These are phyloP conservation scores for Phalanger gymnotis DNA, from an alignment of 2,797 vertebrate genomes.

Conservation along the genomic window DNA sequence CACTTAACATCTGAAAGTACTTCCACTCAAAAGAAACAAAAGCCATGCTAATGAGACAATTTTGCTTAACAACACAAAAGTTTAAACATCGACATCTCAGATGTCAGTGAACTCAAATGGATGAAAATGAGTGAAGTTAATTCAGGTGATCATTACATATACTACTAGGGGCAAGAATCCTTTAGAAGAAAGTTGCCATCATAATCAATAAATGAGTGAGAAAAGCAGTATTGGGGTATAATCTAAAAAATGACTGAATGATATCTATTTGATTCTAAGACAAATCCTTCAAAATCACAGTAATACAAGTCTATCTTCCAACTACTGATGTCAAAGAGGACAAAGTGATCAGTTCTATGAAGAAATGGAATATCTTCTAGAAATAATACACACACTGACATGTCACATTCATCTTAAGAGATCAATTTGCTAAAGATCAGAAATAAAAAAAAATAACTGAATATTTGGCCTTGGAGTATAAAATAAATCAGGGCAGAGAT, in stretches of 20 bases:
- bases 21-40: no score
- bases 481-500: background rate
- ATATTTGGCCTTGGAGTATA: background rate
- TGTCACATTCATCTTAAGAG: background rate
- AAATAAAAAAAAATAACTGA: background rate
- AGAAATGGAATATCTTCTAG: background rate
- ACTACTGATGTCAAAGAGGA: background rate
- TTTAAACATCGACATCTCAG: background rate
- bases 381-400: background rate
- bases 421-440: background rate
- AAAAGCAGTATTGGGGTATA: background rate
- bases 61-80: no score
- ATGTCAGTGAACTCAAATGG: background rate
- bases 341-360: background rate
- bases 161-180: background rate
- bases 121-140: background rate
- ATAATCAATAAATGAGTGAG: background rate
- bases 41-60: no score
- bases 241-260: background rate
- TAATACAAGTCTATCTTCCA: background rate
- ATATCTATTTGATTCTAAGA: background rate
- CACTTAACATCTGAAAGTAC: no score
- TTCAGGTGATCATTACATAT: background rate
- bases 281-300: background rate
- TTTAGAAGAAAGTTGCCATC: background rate